Percentiles rank a stretch among this genome's conserved stretches.
Evolutionary conservation across 2,113 vertebrate genomes (phyloP).

Genomic region (Anguilla japonica): DNA sequence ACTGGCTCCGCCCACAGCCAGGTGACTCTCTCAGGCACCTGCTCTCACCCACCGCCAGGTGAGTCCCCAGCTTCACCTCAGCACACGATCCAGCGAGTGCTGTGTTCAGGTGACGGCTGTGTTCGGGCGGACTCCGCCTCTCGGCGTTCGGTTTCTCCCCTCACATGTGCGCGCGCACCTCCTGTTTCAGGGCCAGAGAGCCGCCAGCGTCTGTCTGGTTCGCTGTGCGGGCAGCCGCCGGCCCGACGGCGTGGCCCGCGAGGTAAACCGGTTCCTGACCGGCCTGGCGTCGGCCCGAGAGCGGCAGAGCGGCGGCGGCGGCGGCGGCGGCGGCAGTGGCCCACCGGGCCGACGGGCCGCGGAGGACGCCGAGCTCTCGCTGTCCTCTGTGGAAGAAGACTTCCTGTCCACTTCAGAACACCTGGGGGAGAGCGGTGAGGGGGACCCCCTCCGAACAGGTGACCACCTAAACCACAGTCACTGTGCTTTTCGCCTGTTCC

Average conservation of each 20-base stretch:
- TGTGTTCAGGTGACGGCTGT: not conserved
- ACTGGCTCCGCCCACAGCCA: too few relatives aligned
- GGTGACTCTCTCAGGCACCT: too few relatives aligned
- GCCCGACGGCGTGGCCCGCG: constrained; percentile 81
- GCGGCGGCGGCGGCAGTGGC: constrained; percentile 66
- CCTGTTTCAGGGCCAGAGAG: constrained; percentile 69
- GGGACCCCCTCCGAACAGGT: constrained; percentile 82
- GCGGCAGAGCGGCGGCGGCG: constrained; percentile 72
- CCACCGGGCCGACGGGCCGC: constrained; percentile 69
- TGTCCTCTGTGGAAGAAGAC: constrained; percentile 95
- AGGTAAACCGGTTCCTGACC: constrained; percentile 94
- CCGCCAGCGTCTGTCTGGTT: constrained; percentile 85
- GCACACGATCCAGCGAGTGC: too few relatives aligned
- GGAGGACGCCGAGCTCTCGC: constrained; percentile 91
- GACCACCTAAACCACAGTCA: constrained; percentile 35
- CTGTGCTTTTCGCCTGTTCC: not conserved
- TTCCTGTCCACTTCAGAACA: constrained; percentile 93
- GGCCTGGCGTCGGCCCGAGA: constrained; percentile 89
- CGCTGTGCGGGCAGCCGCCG: constrained; percentile 76
- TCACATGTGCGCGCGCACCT: not conserved
- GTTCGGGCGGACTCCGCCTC: not conserved
- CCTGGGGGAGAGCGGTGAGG: constrained; percentile 87
- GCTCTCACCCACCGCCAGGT: not conserved
- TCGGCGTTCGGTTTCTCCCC: constrained; percentile 27
- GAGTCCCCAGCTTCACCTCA: not conserved